Evolutionary conservation across 2,113 vertebrate species (phyloP).

Genomic region (Silurus glanis): DNA sequence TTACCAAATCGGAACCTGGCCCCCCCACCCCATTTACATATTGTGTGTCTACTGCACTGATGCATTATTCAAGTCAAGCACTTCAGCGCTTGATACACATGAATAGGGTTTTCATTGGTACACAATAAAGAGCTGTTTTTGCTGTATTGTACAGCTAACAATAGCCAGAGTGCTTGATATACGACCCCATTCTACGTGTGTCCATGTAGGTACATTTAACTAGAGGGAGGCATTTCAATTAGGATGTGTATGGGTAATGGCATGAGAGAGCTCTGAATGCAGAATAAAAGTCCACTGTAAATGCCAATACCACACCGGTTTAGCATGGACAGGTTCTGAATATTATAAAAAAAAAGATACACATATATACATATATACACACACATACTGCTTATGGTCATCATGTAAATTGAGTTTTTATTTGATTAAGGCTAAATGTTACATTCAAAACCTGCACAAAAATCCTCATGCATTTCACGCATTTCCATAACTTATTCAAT

Average conservation of each 20-base stretch:
- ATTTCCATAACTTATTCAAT: background rate
- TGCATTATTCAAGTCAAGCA: conserved; percentile 74
- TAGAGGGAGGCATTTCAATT: conserved; percentile 70
- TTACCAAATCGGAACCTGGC: conserved; percentile 64
- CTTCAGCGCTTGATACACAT: conserved; percentile 68
- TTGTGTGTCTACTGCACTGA: conserved; percentile 65
- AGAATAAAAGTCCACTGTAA: conserved; percentile 41
- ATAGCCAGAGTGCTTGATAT: conserved; percentile 62
- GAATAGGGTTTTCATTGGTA: conserved; percentile 70
- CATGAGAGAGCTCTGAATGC: conserved; percentile 59
- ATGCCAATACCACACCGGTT: conserved; percentile 13
- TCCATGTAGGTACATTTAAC: conserved; percentile 67
- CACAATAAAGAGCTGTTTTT: conserved; percentile 67
- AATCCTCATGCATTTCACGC: background rate
- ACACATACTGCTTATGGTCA: background rate
- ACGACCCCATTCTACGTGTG: conserved; percentile 57
- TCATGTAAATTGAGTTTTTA: background rate
- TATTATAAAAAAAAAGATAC: background rate
- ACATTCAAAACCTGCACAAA: background rate
- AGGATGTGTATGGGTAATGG: conserved; percentile 66
- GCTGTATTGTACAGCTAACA: conserved; percentile 65
- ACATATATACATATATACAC: too few relatives aligned
- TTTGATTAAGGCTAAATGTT: background rate
- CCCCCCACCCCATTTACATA: conserved; percentile 71
- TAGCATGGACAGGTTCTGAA: conserved; percentile 18